Base-by-base conservation (phyloP, 2,888 invertebrate genomes). In the Priapulus caudatus region DNA sequence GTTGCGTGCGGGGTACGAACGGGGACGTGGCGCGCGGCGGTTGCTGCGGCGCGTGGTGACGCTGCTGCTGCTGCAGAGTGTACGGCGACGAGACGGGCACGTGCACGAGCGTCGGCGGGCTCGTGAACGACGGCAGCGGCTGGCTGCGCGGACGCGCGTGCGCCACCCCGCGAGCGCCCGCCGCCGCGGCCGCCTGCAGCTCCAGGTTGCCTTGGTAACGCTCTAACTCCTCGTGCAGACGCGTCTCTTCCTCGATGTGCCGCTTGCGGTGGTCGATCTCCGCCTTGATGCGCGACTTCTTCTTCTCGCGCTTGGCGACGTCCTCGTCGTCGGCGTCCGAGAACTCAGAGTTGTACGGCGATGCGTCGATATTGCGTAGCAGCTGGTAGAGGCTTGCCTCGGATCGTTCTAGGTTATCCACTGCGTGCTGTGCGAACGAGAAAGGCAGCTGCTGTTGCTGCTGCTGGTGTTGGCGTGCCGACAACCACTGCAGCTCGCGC, bases 201-300 rank as follows among this genome's bases (percentile, higher is more conserved):
- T 3, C 43, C 47, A 10, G 43, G 43, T 20, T 50, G 48, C 4
- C 22, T 33, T 33, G 20, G 3, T 66, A 55, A 54, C 74, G 70
- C 47, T 73, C 63, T 18, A 77, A 65, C 60, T 78, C 77, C 47
- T 74, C 72, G 60, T 74, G 75, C 24, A 76, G 65, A 4, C 75
- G 69, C n/a, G 75, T 73, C 55, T 76, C 75, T 58, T 78, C 77
- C 59, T 78, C 78, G 54, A 81, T 74, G 60, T 79, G 77, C 59
- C 75, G 74, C 45, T 78, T 72, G n/a, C 80, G 68, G 50, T 77
- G 69, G 10, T 78, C 78, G 54, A 81, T 78, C 64, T 81, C 80
- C 45, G 76, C 76, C 59, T 78, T 77, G 53, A 81, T 74, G 58
- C 77, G 72, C 43, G 75, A 72, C 63, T 78, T 77, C 62, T 78